phyloP scores from a whole-genome alignment of 2,888 invertebrate genomes.

The Ephialtes manifestator region DNA sequence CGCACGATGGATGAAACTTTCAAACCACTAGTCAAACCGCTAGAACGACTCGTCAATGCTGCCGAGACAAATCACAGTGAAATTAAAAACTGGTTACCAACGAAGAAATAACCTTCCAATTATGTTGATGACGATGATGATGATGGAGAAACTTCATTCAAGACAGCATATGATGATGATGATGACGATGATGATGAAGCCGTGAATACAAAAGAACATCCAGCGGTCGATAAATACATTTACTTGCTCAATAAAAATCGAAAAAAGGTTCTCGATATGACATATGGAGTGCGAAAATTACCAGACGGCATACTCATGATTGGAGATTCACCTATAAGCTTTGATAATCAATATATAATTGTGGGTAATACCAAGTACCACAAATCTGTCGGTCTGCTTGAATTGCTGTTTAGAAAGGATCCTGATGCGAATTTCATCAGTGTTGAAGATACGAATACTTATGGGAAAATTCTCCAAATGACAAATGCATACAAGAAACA shows the following conservation, averaged over 20 bases:
- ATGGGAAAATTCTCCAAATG: constrained; percentile 45
- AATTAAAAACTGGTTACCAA: constrained; percentile 2
- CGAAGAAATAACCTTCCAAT: neutral
- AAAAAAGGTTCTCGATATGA: constrained; percentile 52
- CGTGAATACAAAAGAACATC: neutral
- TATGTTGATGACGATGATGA: neutral
- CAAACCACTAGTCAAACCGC: constrained; percentile 24
- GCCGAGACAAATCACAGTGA: neutral
- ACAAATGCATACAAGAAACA: constrained; percentile 56
- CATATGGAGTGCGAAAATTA: constrained; percentile 51
- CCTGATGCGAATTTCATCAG: constrained; percentile 43
- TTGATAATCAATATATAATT: constrained; percentile 40
- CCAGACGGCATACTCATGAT: constrained; percentile 47
- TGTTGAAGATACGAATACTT: constrained; percentile 41
- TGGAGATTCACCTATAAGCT: constrained; percentile 49
- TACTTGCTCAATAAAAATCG: constrained; percentile 34
- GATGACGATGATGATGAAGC: constrained; percentile 3
- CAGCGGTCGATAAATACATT: constrained; percentile 29
- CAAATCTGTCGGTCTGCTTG: constrained; percentile 38
- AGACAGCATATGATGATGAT: constrained; percentile 28
- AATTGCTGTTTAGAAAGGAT: constrained; percentile 57
- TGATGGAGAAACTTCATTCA: constrained; percentile 23
- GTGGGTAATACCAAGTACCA: constrained; percentile 39
- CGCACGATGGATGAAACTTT: constrained; percentile 26
- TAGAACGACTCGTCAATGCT: constrained; percentile 21